phyloP scores from a whole-genome alignment of 1,140 invertebrate species.

The Aleiodes sp. region DNA sequence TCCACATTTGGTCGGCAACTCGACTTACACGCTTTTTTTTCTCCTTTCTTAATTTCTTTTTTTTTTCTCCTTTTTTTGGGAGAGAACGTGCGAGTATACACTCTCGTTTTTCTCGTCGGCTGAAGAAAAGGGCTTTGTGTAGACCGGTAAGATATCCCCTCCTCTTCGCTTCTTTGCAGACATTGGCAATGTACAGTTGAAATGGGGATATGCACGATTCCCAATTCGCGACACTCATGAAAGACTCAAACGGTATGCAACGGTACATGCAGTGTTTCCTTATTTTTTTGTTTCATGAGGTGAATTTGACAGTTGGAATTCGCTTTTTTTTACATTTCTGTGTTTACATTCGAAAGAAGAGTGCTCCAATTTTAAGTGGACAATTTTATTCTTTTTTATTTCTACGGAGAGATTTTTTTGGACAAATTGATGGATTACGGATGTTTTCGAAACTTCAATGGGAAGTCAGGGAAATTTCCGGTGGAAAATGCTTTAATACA shows the following conservation, averaged over 20 bases:
- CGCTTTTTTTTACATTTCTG: too few relatives aligned
- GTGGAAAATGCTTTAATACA: too few relatives aligned
- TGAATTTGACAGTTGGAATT: not conserved
- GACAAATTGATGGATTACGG: too few relatives aligned
- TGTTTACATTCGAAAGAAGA: too few relatives aligned
- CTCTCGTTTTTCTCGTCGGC: conserved; percentile 26
- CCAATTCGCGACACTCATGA: conserved; percentile 30
- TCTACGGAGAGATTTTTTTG: too few relatives aligned
- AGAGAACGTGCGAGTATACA: not conserved
- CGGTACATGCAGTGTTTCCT: not conserved
- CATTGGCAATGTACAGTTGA: not conserved
- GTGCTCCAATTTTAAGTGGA: too few relatives aligned
- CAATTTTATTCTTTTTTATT: too few relatives aligned
- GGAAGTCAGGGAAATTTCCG: too few relatives aligned
- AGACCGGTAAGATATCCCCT: not conserved
- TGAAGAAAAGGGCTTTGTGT: not conserved
- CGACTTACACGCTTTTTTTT: conserved; percentile 13
- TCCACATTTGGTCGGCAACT: conserved; percentile 69
- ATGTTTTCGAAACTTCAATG: too few relatives aligned
- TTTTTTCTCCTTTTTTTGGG: not conserved
- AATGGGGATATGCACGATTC: conserved; percentile 15
- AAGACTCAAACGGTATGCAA: conserved; percentile 6
- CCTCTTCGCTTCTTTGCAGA: not conserved
- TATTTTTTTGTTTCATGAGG: not conserved
- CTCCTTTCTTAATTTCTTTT: not conserved